These are phyloP conservation scores for Lindbergichthys nudifrons DNA, from an alignment of 2,797 vertebrate species.

Conservation along the genomic window DNA sequence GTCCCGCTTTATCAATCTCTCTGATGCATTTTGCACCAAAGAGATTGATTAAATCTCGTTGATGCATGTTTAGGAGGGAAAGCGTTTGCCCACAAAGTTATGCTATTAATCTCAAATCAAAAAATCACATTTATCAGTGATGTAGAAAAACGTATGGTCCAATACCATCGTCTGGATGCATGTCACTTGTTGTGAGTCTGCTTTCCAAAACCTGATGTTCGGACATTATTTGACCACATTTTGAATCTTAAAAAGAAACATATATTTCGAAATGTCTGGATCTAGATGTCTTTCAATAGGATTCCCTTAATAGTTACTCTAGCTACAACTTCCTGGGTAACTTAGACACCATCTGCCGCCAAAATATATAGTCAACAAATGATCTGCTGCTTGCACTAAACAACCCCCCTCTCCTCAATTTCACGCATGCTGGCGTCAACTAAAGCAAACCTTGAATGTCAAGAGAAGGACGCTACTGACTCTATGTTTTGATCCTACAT, in stretches of 20 bases:
- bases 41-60: slow-evolving; percentile 58
- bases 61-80: slow-evolving; percentile 37
- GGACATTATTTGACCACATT: slow-evolving; percentile 14
- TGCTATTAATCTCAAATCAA: slow-evolving; percentile 56
- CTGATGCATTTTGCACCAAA: slow-evolving; percentile 43
- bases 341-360: slow-evolving; percentile 4
- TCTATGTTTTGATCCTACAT: slow-evolving; percentile 30
- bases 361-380: slow-evolving; percentile 12
- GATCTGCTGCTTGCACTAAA: slow-evolving; percentile 6
- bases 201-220: slow-evolving; percentile 17
- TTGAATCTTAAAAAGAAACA: neutral
- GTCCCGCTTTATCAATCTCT: slow-evolving; percentile 52
- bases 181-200: slow-evolving; percentile 9
- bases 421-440: neutral
- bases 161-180: slow-evolving; percentile 8
- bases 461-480: slow-evolving; percentile 36
- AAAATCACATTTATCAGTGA: slow-evolving; percentile 40
- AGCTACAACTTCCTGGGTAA: neutral
- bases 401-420: neutral
- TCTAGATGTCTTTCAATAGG: neutral
- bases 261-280: neutral
- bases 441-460: slow-evolving; percentile 23
- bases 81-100: slow-evolving; percentile 24
- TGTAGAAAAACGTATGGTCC: slow-evolving; percentile 25
- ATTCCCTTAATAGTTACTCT: neutral